Evolutionary conservation across 2,113 vertebrate species (phyloP).

Genomic region (Sitta europaea): DNA sequence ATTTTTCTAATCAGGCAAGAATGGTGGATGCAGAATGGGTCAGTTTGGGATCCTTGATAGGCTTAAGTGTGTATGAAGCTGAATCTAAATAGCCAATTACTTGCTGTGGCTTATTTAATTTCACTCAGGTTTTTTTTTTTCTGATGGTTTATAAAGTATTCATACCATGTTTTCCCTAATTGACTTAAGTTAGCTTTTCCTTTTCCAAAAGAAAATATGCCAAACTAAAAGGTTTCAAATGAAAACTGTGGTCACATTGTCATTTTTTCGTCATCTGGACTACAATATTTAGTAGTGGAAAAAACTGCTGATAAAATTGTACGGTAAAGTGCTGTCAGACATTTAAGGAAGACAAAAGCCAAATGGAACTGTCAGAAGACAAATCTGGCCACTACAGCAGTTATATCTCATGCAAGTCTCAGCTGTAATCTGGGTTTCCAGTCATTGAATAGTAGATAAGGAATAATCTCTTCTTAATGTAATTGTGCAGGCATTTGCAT

Average conservation of each 20-base stretch:
- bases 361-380: not conserved
- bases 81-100: conserved; percentile 17
- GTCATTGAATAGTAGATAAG: not conserved
- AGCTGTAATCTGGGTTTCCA: not conserved
- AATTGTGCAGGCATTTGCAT: not conserved
- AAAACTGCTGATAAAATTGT: not conserved
- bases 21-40: not conserved
- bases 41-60: not conserved
- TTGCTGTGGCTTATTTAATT: conserved; percentile 7
- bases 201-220: not conserved
- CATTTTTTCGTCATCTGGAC: not conserved
- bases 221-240: not conserved
- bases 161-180: not conserved
- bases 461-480: not conserved
- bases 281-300: not conserved
- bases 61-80: not conserved
- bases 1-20: not conserved
- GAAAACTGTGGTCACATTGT: not conserved
- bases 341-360: not conserved
- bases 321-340: not conserved
- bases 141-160: not conserved
- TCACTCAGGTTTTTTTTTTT: not conserved
- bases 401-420: not conserved
- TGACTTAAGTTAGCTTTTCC: not conserved
- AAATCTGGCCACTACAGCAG: not conserved